Base-by-base conservation (phyloP, 2,797 vertebrate species). In the Hydrocynus forskahlii region DNA sequence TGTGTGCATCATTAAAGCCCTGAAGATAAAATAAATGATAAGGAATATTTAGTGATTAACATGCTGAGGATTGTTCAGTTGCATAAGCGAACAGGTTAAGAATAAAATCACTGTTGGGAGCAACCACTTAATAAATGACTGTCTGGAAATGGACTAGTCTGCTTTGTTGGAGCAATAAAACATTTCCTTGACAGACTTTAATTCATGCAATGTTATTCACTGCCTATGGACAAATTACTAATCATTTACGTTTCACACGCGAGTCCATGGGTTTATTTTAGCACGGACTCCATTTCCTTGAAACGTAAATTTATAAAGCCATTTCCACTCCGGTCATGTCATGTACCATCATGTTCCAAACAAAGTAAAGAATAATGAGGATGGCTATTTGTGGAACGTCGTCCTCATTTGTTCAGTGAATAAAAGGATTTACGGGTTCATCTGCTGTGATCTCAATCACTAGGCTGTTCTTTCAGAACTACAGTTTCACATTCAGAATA, bases 241-340 rank as follows among this genome's bases (percentile, higher is more conserved):
- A 89, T 82, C 70, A 92, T 90, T 90, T 88, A 85, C 81, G 81
- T 81, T 84, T 82, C 45, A 82, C 82, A 82, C 80, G 70, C 75
- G 68, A 86, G 70, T 64, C 73, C 71, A 83, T 76, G 57, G 62
- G 63, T 64, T 87, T 87, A 83, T 85, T 87, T 80, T 81, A 81
- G 35, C 23, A 62, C 83, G 89, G 92, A 93, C 91, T 89, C 85
- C 75, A 80, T 91, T 91, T 90, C 74, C 77, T 78, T 81, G 64
- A 83, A 87, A 80, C 85, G 79, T 73, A 78, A 82, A 80, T 86
- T 38, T 80, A 68, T 88, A 80, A 80, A 81, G 19, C 82, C 79
- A 82, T 87, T 64, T 73, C 83, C 83, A 69, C 69, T 82, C 72
- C 16, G 73, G 67, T 81, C 43, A 74, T 64, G 7, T 29, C 19